Base-by-base conservation (phyloP, 2,888 invertebrate species). In the Leptinotarsa tumamoca region DNA sequence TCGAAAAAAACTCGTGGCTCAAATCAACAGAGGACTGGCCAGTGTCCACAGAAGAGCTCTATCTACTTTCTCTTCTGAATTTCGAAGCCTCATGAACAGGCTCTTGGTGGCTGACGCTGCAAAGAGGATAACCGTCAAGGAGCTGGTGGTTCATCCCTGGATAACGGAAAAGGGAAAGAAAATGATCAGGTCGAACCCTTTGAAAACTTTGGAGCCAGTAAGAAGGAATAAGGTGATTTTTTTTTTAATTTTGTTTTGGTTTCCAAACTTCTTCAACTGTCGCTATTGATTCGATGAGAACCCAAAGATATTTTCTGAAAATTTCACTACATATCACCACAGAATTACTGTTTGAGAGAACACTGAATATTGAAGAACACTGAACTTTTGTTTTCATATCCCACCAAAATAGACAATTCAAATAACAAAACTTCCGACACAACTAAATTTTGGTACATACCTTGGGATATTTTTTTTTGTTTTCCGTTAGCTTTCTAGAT, bases 11-110 rank as follows among this genome's bases (percentile, higher is more conserved):
- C 90, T 94, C 73, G 91, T 93, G 79, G 90, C 91, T 79, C 93
- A 91, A 86, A 92, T 94, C 81, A 90, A 93, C 83, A 90, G 91
- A 81, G 95, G 94, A 13, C 90, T 94, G 83, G 89, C 91, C 2
- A 84, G 90, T 67, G 88, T 89, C 67, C 94, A 94, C 82, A 89
- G 90, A 68, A 89, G 89, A 73, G 90, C 90, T 4, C 88, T 92
- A 63, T 87, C 89, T 0, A 81, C 87, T 27, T 89, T 90, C 74
- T 89, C 91, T 1, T 52, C 80, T 4, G 90, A 90, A 52, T 90
- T 89, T 78, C 84, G 85, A 72, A 83, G 86, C 72, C 90, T 92
- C 83, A 88, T 93, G 78, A 89, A 72, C 89, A 90, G 67, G 52
- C 87, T 93, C 33, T 84, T 93, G 78, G 89, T 91, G 75, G 91